A percentile compares a stretch with the other conserved stretches of the same genome.
Conservation (phyloP, 1,140 invertebrate genomes). For the Lepidurus packardi region DNA sequence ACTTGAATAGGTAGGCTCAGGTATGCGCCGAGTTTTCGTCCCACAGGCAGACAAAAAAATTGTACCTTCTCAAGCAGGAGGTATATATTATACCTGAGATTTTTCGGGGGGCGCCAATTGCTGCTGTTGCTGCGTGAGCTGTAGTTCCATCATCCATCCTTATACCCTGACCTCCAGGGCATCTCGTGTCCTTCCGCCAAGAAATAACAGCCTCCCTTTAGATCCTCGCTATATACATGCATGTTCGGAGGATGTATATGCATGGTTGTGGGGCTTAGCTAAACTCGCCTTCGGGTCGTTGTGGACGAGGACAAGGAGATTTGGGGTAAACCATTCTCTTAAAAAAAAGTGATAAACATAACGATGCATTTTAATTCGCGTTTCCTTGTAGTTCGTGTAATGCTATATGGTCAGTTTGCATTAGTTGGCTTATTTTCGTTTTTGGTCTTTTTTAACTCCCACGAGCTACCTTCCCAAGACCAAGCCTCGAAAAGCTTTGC, state of each 20-base stretch:
- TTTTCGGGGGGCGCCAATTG: slow-evolving; percentile 1
- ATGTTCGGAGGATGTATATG: neutral
- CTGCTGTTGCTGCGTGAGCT: neutral
- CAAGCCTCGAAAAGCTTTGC: too few relatives aligned
- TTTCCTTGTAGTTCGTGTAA: too few relatives aligned
- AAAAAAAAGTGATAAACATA: too few relatives aligned
- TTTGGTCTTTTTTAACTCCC: too few relatives aligned
- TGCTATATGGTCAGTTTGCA: too few relatives aligned
- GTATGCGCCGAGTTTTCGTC: neutral
- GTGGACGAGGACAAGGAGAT: slow-evolving; percentile 20
- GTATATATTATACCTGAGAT: slow-evolving; percentile 11
- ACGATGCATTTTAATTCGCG: too few relatives aligned
- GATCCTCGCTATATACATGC: neutral
- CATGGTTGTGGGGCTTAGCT: neutral
- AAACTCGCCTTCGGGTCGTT: neutral
- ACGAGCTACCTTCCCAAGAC: too few relatives aligned
- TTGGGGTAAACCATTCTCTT: neutral
- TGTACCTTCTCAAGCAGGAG: neutral
- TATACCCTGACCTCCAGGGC: neutral
- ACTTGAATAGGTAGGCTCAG: slow-evolving; percentile 18
- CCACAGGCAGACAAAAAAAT: slow-evolving; percentile 8
- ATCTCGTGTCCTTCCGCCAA: slow-evolving; percentile 9
- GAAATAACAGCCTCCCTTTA: neutral
- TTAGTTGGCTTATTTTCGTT: too few relatives aligned
- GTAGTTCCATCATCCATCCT: neutral